Evolutionary conservation across 2,113 vertebrate species (phyloP).

Genomic region (Lepidothrix coronata): DNA sequence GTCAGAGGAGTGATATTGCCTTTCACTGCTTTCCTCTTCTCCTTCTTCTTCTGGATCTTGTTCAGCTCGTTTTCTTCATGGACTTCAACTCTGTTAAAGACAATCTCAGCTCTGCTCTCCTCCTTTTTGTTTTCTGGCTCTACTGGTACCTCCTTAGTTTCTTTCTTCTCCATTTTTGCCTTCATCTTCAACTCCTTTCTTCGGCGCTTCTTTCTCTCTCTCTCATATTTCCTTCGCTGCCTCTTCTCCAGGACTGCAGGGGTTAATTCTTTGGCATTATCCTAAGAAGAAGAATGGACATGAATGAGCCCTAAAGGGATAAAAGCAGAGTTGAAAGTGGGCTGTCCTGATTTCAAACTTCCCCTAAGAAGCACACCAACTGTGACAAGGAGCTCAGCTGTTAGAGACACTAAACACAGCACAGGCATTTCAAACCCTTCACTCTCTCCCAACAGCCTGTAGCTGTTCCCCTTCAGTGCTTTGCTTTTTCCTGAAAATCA

Average conservation of each 20-base stretch:
- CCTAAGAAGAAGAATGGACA: slow-evolving; percentile 63
- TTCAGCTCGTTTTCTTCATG: slow-evolving; percentile 71
- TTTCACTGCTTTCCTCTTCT: slow-evolving; percentile 80
- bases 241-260: slow-evolving; percentile 81
- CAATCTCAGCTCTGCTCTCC: slow-evolving; percentile 40
- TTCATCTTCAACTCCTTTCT: slow-evolving; percentile 84
- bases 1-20: slow-evolving; percentile 87
- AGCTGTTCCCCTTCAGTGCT: not conserved
- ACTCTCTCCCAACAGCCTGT: accelerated
- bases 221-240: slow-evolving; percentile 85
- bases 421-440: not conserved
- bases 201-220: slow-evolving; percentile 90
- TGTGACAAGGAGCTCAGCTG: not conserved
- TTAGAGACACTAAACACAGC: not conserved
- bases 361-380: accelerated
- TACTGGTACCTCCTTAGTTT: not conserved
- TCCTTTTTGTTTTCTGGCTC: slow-evolving; percentile 29
- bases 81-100: slow-evolving; percentile 88
- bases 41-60: slow-evolving; percentile 76
- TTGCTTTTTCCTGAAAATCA: not conserved
- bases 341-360: not conserved
- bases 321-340: not conserved
- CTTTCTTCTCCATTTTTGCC: slow-evolving; percentile 73
- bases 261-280: slow-evolving; percentile 63
- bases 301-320: not conserved